phyloP scores from a whole-genome alignment of 2,113 vertebrate species.

The Gymnarchus niloticus region DNA sequence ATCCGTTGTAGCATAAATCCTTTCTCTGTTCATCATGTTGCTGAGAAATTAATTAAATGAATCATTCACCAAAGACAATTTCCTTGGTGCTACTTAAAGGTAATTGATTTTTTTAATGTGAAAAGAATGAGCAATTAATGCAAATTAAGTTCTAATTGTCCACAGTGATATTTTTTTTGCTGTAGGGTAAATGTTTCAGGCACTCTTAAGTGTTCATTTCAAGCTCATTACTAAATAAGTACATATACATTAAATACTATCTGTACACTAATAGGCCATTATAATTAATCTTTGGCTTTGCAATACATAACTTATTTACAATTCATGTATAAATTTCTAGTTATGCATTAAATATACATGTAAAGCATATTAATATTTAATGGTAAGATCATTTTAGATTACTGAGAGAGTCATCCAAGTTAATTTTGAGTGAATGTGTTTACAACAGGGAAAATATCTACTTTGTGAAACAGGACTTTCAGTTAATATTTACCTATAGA shows the following conservation, averaged over 20 bases:
- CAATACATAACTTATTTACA: not conserved
- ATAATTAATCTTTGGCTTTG: conserved; percentile 15
- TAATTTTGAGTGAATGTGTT: not conserved
- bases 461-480: not conserved
- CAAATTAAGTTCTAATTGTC: conserved; percentile 51
- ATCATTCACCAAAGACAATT: conserved; percentile 50
- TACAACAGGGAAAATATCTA: not conserved
- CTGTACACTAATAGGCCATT: not conserved
- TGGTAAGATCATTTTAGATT: not conserved
- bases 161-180: conserved; percentile 45
- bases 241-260: not conserved
- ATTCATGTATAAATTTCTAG: not conserved
- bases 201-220: conserved; percentile 27
- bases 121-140: conserved; percentile 56
- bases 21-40: conserved; percentile 47
- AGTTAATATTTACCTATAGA: not conserved
- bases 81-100: conserved; percentile 42
- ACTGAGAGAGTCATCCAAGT: not conserved
- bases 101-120: conserved; percentile 48
- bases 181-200: conserved; percentile 48
- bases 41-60: conserved; percentile 56
- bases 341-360: not conserved
- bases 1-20: conserved; percentile 39
- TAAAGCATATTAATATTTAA: not conserved
- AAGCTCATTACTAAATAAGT: conserved; percentile 3